Percentiles rank a stretch among this genome's conserved stretches.
phyloP scores from a whole-genome alignment of 2,888 invertebrate species.

The Sinodicranocentrus sp. region DNA sequence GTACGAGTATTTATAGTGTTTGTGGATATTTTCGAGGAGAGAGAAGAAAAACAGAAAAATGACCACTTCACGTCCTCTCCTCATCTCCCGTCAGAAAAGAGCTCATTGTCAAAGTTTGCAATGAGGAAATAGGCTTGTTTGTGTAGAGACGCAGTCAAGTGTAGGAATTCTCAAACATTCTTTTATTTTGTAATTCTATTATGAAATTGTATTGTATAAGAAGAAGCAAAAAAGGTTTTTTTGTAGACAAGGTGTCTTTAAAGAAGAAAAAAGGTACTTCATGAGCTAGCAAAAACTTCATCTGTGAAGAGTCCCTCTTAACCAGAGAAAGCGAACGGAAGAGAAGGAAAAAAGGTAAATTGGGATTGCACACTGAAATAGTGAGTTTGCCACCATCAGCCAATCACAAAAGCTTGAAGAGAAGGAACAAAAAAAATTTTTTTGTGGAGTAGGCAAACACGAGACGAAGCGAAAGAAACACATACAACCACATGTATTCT shows the following conservation, averaged over 20 bases:
- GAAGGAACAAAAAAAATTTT: too few relatives aligned
- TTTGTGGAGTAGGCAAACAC: too few relatives aligned
- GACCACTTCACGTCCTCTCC: conserved; percentile 67
- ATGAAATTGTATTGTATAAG: too few relatives aligned
- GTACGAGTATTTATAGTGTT: too few relatives aligned
- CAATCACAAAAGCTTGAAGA: too few relatives aligned
- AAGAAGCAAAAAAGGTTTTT: not conserved
- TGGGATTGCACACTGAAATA: too few relatives aligned
- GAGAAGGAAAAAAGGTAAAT: not conserved
- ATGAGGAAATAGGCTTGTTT: not conserved
- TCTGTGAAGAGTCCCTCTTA: not conserved
- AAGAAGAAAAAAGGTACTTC: not conserved
- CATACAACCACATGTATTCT: too few relatives aligned
- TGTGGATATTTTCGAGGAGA: conserved; percentile 27
- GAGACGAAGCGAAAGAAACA: too few relatives aligned
- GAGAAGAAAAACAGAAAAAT: conserved; percentile 39
- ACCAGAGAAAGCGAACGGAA: not conserved
- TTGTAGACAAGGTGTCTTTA: not conserved
- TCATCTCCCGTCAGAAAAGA: not conserved
- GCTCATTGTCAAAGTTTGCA: not conserved
- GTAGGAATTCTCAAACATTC: conserved; percentile 5
- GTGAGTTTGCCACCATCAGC: too few relatives aligned
- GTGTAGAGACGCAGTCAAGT: conserved; percentile 37
- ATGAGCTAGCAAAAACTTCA: conserved; percentile 8
- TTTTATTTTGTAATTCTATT: conserved; percentile 20